Conservation (phyloP, 2,113 vertebrate species). For the Odontophorus gujanensis region DNA sequence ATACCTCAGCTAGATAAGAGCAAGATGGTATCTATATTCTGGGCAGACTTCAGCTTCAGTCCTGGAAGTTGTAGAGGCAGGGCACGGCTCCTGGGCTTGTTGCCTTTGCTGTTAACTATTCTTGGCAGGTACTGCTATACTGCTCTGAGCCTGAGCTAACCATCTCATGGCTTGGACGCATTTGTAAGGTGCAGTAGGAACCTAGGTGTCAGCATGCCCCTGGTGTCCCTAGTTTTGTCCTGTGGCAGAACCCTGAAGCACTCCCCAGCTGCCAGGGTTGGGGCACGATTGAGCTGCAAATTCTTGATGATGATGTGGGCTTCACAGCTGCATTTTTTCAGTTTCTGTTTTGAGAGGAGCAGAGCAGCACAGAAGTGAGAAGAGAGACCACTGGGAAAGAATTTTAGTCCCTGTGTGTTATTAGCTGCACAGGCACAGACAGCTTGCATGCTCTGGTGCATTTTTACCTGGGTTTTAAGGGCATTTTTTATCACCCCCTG, state of each 20-base stretch:
- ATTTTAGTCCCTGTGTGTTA: accelerated
- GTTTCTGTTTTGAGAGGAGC: background rate
- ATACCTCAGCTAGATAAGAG: slow-evolving; percentile 5
- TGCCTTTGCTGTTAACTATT: background rate
- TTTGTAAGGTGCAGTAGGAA: background rate
- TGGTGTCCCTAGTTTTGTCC: background rate
- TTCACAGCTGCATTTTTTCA: background rate
- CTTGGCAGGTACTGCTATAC: background rate
- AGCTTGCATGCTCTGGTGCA: background rate
- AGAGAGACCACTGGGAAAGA: background rate
- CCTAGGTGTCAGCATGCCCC: background rate
- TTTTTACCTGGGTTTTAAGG: background rate
- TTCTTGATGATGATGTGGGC: background rate
- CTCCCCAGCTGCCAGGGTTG: background rate
- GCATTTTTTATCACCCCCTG: background rate
- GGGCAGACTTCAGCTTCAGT: background rate
- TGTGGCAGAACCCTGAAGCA: background rate
- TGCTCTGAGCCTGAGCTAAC: background rate
- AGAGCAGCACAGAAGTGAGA: background rate
- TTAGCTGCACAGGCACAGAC: accelerated
- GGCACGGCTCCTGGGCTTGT: background rate
- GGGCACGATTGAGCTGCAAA: background rate
- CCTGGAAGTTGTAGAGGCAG: background rate
- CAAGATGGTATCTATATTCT: background rate
- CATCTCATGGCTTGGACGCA: background rate